Evolutionary conservation across 2,113 vertebrate genomes (phyloP).

Genomic region (Carassius auratus): DNA sequence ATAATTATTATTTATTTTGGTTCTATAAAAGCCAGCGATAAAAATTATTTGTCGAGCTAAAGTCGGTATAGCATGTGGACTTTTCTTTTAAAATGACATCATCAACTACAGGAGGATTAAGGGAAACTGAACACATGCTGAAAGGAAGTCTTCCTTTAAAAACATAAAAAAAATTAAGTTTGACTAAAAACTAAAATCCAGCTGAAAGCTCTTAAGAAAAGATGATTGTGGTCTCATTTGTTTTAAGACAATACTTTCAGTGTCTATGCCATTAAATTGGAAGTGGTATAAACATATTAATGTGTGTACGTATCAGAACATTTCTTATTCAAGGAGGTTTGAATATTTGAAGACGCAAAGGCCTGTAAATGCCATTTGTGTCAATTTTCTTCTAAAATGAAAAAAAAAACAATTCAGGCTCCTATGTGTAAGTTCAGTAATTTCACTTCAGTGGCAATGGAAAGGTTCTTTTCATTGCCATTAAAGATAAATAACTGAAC

Average conservation of each 20-base stretch:
- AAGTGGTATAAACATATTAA: neutral
- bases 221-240: neutral
- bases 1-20: neutral
- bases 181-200: neutral
- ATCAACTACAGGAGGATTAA: conserved; percentile 5
- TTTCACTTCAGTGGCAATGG: no score
- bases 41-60: neutral
- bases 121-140: neutral
- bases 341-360: neutral
- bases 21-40: neutral
- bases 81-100: conserved; percentile 18
- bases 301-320: neutral
- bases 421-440: no score
- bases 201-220: neutral
- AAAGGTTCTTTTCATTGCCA: no score
- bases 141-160: conserved; percentile 27
- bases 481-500: no score
- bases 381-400: no score
- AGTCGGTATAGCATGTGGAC: neutral
- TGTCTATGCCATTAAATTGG: neutral
- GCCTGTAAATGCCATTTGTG: no score
- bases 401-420: no score
- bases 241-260: neutral
- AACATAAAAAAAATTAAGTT: neutral
- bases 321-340: neutral